Percentiles rank a stretch among this genome's conserved stretches.
Conservation (phyloP, 2,797 vertebrate species). For the Spinibarbus caldwelli region DNA sequence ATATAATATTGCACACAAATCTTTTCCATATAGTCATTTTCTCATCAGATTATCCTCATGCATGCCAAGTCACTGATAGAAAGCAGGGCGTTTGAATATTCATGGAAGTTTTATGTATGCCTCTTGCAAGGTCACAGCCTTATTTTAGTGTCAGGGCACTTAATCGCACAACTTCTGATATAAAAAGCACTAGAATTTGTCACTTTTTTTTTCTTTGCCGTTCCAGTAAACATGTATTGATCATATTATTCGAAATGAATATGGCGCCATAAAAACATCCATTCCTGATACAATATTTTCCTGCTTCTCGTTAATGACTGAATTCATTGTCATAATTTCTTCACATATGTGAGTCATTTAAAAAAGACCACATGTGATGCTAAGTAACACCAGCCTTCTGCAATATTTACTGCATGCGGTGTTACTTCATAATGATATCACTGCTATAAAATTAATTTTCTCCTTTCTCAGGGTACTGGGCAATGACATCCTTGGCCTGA, state of each 20-base stretch:
- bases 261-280: slow-evolving; percentile 9
- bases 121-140: slow-evolving; percentile 48
- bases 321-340: slow-evolving; percentile 31
- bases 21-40: slow-evolving; percentile 40
- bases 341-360: slow-evolving; percentile 27
- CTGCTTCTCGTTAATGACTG: slow-evolving; percentile 18
- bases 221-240: slow-evolving; percentile 14
- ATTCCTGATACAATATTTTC: slow-evolving; percentile 11
- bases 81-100: slow-evolving; percentile 48
- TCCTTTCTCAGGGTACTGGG: slow-evolving; percentile 82
- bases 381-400: slow-evolving; percentile 20
- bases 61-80: slow-evolving; percentile 42
- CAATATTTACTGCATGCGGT: slow-evolving; percentile 30
- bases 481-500: slow-evolving; percentile 91
- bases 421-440: slow-evolving; percentile 40
- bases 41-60: slow-evolving; percentile 30
- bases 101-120: slow-evolving; percentile 39
- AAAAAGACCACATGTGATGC: slow-evolving; percentile 28
- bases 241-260: not conserved
- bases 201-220: not conserved
- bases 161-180: not conserved
- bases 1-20: slow-evolving; percentile 34
- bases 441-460: slow-evolving; percentile 40
- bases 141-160: slow-evolving; percentile 42
- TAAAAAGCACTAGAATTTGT: not conserved